Percentiles rank a stretch among this genome's conserved stretches.
phyloP scores from a whole-genome alignment of 1,140 invertebrate genomes.

The Heterodera schachtii region DNA sequence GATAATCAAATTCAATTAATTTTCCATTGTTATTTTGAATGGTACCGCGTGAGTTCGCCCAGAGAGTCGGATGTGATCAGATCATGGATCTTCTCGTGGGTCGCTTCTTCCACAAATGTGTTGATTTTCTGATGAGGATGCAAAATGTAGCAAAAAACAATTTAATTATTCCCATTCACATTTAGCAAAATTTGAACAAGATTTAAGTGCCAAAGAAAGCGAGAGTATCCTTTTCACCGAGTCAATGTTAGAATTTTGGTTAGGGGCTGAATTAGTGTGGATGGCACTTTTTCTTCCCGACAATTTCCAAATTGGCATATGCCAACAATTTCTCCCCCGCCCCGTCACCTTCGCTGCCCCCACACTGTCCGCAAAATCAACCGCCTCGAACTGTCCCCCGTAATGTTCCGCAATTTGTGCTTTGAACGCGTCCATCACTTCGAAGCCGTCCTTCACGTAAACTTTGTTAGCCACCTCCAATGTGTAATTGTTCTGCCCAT shows the following conservation, averaged over 20 bases:
- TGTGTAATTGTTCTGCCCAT: slow-evolving; percentile 20
- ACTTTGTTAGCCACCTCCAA: slow-evolving; percentile 33
- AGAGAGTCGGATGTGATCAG: slow-evolving; percentile 31
- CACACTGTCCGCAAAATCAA: slow-evolving; percentile 22
- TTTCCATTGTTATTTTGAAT: not conserved
- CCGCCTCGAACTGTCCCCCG: slow-evolving; percentile 26
- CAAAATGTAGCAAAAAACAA: no score
- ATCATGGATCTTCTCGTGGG: slow-evolving; percentile 44
- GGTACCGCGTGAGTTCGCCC: slow-evolving; percentile 27
- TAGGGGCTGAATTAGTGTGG: no score
- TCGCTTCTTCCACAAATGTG: slow-evolving; percentile 45
- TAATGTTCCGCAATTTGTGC: slow-evolving; percentile 11
- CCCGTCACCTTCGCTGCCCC: slow-evolving; percentile 21
- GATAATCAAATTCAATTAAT: no score
- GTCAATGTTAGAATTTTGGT: no score
- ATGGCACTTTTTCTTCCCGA: no score
- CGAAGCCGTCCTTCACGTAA: slow-evolving; percentile 11
- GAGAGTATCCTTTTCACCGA: no score
- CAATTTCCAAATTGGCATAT: no score
- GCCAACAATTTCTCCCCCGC: no score
- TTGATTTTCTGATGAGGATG: slow-evolving; percentile 34
- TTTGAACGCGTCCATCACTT: slow-evolving; percentile 21
- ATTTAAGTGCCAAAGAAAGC: no score
- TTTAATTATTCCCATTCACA: no score
- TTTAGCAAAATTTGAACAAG: no score